phyloP scores from a whole-genome alignment of 2,797 vertebrate species.

The Catamblyrhynchus diadema region DNA sequence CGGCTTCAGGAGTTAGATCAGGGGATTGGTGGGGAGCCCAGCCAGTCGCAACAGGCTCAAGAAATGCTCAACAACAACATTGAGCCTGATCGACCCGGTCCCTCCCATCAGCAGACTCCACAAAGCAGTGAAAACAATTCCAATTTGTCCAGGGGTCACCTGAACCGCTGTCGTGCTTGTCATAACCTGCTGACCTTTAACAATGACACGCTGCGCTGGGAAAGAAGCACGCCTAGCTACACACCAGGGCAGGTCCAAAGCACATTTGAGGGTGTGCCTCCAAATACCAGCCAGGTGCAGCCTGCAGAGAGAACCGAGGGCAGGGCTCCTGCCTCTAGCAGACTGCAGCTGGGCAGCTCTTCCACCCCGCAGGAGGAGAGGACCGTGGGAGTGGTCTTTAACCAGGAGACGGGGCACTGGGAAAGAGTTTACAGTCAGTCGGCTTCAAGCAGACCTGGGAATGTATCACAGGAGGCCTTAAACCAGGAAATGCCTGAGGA shows the following conservation, averaged over 20 bases:
- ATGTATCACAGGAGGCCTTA: conserved; percentile 95
- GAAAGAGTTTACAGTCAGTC: conserved; percentile 93
- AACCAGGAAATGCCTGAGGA: conserved; percentile 98
- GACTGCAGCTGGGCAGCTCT: conserved; percentile 80
- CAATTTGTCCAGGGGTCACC: conserved; percentile 85
- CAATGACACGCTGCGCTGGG: conserved; percentile 97
- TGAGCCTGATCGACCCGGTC: conserved; percentile 88
- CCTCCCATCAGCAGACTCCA: conserved; percentile 85
- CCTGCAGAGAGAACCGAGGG: conserved; percentile 82
- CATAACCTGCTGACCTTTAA: conserved; percentile 99
- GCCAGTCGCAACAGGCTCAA: conserved; percentile 84
- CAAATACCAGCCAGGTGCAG: conserved; percentile 80
- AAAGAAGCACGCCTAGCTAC: conserved; percentile 85
- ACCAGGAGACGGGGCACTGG: conserved; percentile 97
- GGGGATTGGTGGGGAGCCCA: conserved; percentile 77
- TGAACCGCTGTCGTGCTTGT: conserved; percentile 96
- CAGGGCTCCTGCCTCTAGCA: conserved; percentile 76
- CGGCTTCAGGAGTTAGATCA: conserved; percentile 94
- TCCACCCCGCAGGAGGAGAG: conserved; percentile 86
- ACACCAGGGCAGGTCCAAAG: conserved; percentile 79
- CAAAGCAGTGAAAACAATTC: conserved; percentile 85
- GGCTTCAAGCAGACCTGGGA: conserved; percentile 81
- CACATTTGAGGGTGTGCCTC: conserved; percentile 82
- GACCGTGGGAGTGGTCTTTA: conserved; percentile 94
- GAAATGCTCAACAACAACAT: conserved; percentile 96